Base-by-base conservation (phyloP, 2,888 invertebrate species). In the Drosophila subquinaria region DNA sequence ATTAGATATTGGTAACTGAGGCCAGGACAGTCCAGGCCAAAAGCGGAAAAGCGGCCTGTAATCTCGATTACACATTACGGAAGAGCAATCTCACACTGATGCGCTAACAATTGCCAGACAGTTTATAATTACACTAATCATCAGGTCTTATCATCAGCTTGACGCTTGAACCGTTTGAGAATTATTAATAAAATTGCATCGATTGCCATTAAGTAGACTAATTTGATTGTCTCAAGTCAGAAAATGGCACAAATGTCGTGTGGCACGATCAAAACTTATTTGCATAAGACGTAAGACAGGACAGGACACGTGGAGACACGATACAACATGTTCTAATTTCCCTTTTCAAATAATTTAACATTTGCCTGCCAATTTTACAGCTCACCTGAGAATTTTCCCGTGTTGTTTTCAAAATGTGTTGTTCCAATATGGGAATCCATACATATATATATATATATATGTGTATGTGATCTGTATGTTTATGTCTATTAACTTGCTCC, bases 1-100 rank as follows among this genome's bases (percentile, higher is more conserved):
- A 50, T 52, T 53, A 45, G 57, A 59, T 47, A 74, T 74, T 60
- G 63, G 30, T 17, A 40, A 43, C 60, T 35, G 47, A 47, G 62
- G 55, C 36, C 43, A 23, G 23, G 23, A 20, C 20, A 20, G 2
- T 2, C 23, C 4, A 27, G 10, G 5, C 45, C 10, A 48, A 15
- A 15, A 30, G 33, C 33, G 13, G 30, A 38, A 36, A 36, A 11
- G 15, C 10, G 10, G 42, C 17, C 17, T 50, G 27, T 15, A 33
- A 48, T 33, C 48, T 48, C 11, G 11, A 27, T 27, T 30, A 15
- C 48, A 30, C 48, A 57, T 53, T 17, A 52, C 65, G 73, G 66
- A 66, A 72, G 45, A 62, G 40, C 35, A 43, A 20, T 51, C 51
- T 20, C 51, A 36, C 50, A 20, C 13, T 51, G 20, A 51, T 51